phyloP scores from a whole-genome alignment of 2,797 vertebrate species.

The Eospalax fontanierii region DNA sequence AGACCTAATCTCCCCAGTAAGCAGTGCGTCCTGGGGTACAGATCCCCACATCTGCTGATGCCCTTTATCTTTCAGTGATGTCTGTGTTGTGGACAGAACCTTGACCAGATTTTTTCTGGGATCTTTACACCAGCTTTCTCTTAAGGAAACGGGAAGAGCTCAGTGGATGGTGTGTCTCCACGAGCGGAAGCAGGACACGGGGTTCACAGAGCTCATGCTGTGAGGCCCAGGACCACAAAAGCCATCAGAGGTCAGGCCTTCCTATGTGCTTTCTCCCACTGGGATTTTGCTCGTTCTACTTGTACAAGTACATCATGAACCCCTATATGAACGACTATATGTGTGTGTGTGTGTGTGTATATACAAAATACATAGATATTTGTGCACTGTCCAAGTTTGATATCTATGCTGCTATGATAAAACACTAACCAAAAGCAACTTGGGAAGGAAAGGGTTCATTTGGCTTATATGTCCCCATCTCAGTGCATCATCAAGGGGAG shows the following conservation, averaged over 20 bases:
- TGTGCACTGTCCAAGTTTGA: too few relatives aligned
- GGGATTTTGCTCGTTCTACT: too few relatives aligned
- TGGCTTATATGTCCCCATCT: too few relatives aligned
- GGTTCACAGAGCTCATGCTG: neutral
- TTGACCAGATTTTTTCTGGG: neutral
- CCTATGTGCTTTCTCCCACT: too few relatives aligned
- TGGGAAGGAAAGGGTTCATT: too few relatives aligned
- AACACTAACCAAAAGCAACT: too few relatives aligned
- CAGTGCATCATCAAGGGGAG: too few relatives aligned
- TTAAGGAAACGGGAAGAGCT: neutral
- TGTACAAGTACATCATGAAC: too few relatives aligned
- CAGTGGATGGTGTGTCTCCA: neutral
- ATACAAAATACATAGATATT: too few relatives aligned
- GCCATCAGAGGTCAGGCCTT: neutral
- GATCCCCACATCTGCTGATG: neutral
- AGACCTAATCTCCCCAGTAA: neutral
- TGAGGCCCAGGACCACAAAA: neutral
- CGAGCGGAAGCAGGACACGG: neutral
- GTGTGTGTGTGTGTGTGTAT: too few relatives aligned
- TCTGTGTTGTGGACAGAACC: neutral
- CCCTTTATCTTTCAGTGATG: neutral
- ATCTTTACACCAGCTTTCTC: neutral
- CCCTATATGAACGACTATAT: too few relatives aligned
- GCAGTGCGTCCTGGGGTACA: neutral
- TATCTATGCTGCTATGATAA: too few relatives aligned